These are phyloP conservation scores for Acrobasis repandana DNA, from an alignment of 2,888 invertebrate genomes.

Conservation along the genomic window DNA sequence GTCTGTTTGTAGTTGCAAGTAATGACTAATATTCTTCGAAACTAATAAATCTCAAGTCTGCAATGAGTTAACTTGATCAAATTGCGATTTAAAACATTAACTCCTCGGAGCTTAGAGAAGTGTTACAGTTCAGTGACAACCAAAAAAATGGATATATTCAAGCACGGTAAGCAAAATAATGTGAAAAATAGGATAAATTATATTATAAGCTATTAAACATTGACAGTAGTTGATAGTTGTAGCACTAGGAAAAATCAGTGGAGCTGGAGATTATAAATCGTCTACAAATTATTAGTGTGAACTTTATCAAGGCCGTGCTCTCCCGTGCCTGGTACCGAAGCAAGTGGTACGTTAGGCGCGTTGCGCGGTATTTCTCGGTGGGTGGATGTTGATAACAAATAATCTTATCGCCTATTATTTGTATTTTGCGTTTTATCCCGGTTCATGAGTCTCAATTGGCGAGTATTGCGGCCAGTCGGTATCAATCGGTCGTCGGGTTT, in stretches of 20 bases:
- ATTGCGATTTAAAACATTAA: not conserved
- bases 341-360: slow-evolving; percentile 36
- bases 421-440: slow-evolving; percentile 20
- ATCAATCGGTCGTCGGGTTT: slow-evolving; percentile 31
- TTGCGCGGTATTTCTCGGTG: slow-evolving; percentile 53
- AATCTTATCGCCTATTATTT: slow-evolving; percentile 45
- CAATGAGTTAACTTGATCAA: not conserved
- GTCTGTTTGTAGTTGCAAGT: not conserved
- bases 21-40: not conserved
- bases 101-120: not conserved
- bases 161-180: slow-evolving; percentile 48
- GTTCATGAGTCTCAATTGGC: slow-evolving; percentile 2
- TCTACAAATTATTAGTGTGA: slow-evolving; percentile 52
- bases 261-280: slow-evolving; percentile 19
- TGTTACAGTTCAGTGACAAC: slow-evolving; percentile 19
- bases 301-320: slow-evolving; percentile 73
- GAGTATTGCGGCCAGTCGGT: slow-evolving; percentile 21
- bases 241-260: not conserved
- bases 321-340: slow-evolving; percentile 69
- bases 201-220: not conserved
- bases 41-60: not conserved
- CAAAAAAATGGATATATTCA: slow-evolving; percentile 56
- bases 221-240: not conserved
- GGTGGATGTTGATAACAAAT: slow-evolving; percentile 66
- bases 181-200: slow-evolving; percentile 16